Conservation (phyloP, 2,888 invertebrate species). For the Cheilosia impressa region DNA sequence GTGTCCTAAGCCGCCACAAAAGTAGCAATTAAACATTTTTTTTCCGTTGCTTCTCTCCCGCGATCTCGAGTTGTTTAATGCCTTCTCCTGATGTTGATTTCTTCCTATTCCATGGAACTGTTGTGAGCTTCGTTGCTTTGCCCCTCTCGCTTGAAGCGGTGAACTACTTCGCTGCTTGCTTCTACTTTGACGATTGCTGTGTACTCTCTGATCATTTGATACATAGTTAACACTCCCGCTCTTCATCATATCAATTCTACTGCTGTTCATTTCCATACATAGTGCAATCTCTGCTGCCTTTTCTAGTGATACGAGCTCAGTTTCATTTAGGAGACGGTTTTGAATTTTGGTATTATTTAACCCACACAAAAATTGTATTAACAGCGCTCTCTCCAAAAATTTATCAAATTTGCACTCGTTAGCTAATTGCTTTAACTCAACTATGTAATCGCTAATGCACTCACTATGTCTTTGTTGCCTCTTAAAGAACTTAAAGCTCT, state of each 20-base stretch:
- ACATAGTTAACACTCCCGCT: slow-evolving; percentile 2
- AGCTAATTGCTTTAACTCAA: too few species aligned
- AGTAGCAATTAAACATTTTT: neutral
- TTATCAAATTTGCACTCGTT: too few species aligned
- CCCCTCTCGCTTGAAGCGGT: too few species aligned
- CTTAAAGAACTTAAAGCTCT: too few species aligned
- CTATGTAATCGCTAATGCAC: too few species aligned
- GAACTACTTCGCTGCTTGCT: neutral
- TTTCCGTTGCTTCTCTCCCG: too few species aligned
- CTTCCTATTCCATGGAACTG: neutral
- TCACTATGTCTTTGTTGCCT: too few species aligned
- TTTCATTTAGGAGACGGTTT: neutral
- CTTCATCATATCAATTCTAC: slow-evolving; percentile 16
- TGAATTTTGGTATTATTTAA: too few species aligned
- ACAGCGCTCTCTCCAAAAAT: too few species aligned
- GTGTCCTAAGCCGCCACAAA: slow-evolving; percentile 1
- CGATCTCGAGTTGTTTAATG: too few species aligned
- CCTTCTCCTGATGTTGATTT: neutral
- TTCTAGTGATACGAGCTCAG: neutral
- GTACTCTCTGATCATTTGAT: neutral
- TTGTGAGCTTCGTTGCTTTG: too few species aligned
- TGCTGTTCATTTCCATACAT: slow-evolving; percentile 25
- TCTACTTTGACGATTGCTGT: neutral
- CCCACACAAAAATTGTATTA: too few species aligned
- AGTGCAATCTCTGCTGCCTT: slow-evolving; percentile 19